Conservation (phyloP, 2,888 invertebrate genomes). For the Eilema caniola region DNA sequence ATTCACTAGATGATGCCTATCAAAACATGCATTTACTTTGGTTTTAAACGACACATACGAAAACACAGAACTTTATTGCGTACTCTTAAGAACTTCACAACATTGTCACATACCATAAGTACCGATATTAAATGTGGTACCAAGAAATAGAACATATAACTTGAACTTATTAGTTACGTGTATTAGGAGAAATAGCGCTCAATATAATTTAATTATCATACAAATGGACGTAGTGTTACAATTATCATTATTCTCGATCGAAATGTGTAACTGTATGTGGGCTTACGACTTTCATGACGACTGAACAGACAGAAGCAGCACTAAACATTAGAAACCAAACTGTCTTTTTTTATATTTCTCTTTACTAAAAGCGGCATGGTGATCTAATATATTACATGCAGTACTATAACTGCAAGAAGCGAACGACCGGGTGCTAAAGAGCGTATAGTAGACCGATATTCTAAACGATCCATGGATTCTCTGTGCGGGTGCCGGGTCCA, state of each 20-base stretch:
- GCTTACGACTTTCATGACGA: background rate
- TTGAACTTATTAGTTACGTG: conserved; percentile 22
- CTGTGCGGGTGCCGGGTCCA: too few relatives aligned
- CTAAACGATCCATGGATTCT: too few relatives aligned
- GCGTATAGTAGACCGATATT: too few relatives aligned
- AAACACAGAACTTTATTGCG: conserved; percentile 58
- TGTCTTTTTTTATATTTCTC: too few relatives aligned
- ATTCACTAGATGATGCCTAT: conserved; percentile 49
- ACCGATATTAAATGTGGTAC: conserved; percentile 49
- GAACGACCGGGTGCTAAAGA: too few relatives aligned
- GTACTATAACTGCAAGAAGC: too few relatives aligned
- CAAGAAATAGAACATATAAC: background rate
- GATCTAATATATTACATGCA: too few relatives aligned
- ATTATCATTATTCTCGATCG: conserved; percentile 36
- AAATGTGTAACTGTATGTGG: conserved; percentile 3
- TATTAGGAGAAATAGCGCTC: conserved; percentile 53
- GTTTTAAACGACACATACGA: conserved; percentile 57
- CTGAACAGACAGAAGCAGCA: background rate
- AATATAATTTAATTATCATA: conserved; percentile 64
- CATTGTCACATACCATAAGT: conserved; percentile 27
- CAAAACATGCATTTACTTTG: conserved; percentile 59
- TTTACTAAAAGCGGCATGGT: too few relatives aligned
- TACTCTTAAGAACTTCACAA: conserved; percentile 35
- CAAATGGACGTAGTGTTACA: conserved; percentile 79
- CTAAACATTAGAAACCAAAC: background rate